Base-by-base conservation (phyloP, 2,888 invertebrate genomes). In the Oscheius sp. region DNA sequence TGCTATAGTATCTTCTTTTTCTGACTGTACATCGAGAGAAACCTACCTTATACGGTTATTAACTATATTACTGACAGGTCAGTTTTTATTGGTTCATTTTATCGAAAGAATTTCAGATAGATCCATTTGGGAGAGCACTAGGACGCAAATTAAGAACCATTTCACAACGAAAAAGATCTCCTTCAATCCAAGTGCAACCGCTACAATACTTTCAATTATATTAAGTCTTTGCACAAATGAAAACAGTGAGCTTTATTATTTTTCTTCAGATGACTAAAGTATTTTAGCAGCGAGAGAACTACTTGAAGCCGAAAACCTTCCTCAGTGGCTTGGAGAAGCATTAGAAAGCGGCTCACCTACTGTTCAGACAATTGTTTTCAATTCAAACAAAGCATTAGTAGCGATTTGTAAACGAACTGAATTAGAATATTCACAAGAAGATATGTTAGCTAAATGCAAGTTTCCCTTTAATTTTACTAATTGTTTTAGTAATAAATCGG, bases 101-200 rank as follows among this genome's bases (percentile, higher is more conserved):
- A 33, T 29, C 4, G 17, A 2, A 10, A 12, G 17, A 17, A 10
- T n/a, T 55, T 17, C 2, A 55, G 55, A 55, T 17, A 55, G 23
- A 55, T 34, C 17, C 6, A 15, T 55, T 6, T 55, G 55, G 55
- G 55, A 55, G 1, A 34, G 17, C 20, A 55, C 55, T 10, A 31
- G 34, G 20, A 33, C 33, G 5, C 20, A 17, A 10, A 55, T 55
- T n/a, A 55, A 55, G 23, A 55, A 55, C 34, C 34, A 55, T 20
- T 55, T 55, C 34, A n/a, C 34, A 10, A 15, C 55, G 12, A 55
- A 37, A 17, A 55, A 55, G 33, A 55, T 55, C 4, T 55, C 55
- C 2, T 33, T 34, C 5, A 33, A 34, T n/a, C 55, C 55, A 20
- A n/a, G 23, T 6, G n/a, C 55, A 2, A 20, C 17, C 20, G 55